Evolutionary conservation across 2,113 vertebrate genomes (phyloP).

Genomic region (Grallaria varia): DNA sequence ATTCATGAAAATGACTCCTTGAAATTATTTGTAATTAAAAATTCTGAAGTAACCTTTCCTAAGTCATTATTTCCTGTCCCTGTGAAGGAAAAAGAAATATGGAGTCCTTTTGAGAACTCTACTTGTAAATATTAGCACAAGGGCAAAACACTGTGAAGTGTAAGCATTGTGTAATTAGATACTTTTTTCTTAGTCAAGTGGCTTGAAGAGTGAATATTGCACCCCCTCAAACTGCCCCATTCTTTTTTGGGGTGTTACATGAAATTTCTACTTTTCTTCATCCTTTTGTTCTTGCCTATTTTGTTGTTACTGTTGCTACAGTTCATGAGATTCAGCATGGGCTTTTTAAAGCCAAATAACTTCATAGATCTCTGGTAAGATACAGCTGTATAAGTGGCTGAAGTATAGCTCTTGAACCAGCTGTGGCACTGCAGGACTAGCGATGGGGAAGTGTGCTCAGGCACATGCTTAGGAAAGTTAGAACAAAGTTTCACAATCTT

Average conservation of each 20-base stretch:
- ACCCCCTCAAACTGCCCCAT: not conserved
- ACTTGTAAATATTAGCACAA: not conserved
- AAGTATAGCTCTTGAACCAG: constrained; percentile 18
- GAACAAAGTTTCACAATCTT: not conserved
- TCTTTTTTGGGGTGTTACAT: not conserved
- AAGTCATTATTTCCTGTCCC: not conserved
- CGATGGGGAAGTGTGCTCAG: not conserved
- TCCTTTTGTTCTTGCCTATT: not conserved
- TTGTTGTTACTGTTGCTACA: not conserved
- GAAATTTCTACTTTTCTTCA: not conserved
- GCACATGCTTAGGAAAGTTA: not conserved
- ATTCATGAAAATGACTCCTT: not conserved
- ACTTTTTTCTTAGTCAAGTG: not conserved
- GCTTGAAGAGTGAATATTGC: not conserved
- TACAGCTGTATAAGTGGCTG: not conserved
- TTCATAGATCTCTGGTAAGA: fast-evolving
- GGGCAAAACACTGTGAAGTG: not conserved
- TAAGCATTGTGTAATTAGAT: not conserved
- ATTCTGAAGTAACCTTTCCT: not conserved
- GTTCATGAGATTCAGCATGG: not conserved
- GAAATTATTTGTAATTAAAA: not conserved
- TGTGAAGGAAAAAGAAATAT: not conserved
- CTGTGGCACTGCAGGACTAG: constrained; percentile 44
- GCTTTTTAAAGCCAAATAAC: not conserved
- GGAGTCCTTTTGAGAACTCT: not conserved